phyloP scores from a whole-genome alignment of 2,888 invertebrate species.

The Clepsis dumicolana region DNA sequence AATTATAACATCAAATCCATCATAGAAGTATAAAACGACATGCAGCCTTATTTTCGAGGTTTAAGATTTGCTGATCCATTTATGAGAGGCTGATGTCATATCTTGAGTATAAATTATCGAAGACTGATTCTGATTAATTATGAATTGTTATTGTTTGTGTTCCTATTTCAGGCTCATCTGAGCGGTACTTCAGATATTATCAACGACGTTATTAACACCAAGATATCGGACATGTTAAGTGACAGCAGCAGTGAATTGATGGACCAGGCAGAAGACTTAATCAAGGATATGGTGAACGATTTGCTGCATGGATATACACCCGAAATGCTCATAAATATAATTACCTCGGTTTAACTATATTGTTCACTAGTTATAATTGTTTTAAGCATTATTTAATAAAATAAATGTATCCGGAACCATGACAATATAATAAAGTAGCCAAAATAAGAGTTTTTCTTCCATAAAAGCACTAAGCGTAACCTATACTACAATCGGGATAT shows the following conservation, averaged over 20 bases:
- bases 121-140: too few species aligned
- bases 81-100: too few species aligned
- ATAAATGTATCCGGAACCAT: slow-evolving; percentile 11
- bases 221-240: background rate
- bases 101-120: too few species aligned
- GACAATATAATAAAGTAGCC: slow-evolving; percentile 18
- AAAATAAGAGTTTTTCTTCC: background rate
- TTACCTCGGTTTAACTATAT: background rate
- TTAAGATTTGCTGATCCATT: too few species aligned
- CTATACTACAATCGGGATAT: too few species aligned
- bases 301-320: slow-evolving; percentile 25
- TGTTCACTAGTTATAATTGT: background rate
- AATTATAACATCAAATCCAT: too few species aligned
- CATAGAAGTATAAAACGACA: too few species aligned
- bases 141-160: background rate
- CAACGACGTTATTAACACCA: background rate
- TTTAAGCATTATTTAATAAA: slow-evolving; percentile 5
- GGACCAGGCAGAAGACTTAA: background rate
- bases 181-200: slow-evolving; percentile 20
- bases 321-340: slow-evolving; percentile 17
- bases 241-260: slow-evolving; percentile 7
- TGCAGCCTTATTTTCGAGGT: too few species aligned
- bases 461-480: background rate
- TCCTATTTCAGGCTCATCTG: slow-evolving; percentile 6
- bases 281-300: slow-evolving; percentile 3